Percentiles rank a stretch among this genome's conserved stretches.
These are phyloP conservation scores for Tuta absoluta DNA, from an alignment of 2,888 invertebrate genomes.

Conservation along the genomic window DNA sequence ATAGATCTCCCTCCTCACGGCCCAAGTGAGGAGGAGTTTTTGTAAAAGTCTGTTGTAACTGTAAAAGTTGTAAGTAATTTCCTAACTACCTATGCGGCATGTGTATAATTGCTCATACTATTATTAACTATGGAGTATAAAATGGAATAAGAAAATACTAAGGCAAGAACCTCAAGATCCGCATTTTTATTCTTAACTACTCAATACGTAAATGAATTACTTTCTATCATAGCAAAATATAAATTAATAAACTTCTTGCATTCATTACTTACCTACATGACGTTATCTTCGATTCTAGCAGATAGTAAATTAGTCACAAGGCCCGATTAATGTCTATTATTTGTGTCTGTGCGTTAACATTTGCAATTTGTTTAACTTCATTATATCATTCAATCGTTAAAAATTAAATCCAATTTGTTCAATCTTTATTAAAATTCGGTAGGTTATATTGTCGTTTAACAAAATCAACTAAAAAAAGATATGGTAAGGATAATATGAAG, in stretches of 20 bases:
- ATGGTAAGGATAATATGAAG: too few species aligned
- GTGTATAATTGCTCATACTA: too few species aligned
- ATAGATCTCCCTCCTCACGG: too few species aligned
- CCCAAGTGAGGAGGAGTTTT: too few species aligned
- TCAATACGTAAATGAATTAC: background rate
- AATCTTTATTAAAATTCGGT: background rate
- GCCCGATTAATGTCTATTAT: slow-evolving; percentile 1
- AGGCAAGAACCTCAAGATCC: background rate
- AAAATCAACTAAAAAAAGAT: too few species aligned
- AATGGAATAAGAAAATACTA: background rate
- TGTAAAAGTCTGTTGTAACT: too few species aligned
- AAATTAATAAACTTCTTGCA: too few species aligned
- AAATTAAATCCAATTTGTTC: background rate
- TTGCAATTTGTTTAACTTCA: background rate
- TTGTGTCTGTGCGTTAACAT: background rate
- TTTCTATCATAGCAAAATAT: too few species aligned
- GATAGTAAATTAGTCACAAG: background rate
- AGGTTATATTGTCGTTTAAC: too few species aligned
- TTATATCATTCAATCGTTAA: background rate
- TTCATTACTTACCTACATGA: background rate
- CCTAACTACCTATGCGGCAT: too few species aligned
- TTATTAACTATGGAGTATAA: background rate
- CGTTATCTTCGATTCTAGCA: background rate
- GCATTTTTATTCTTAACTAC: background rate
- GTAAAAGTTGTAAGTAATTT: too few species aligned